Evolutionary conservation across 2,888 invertebrate species (phyloP), one percentile per base, ranked within the genome.

Genomic region (Perithous albicinctus): DNA sequence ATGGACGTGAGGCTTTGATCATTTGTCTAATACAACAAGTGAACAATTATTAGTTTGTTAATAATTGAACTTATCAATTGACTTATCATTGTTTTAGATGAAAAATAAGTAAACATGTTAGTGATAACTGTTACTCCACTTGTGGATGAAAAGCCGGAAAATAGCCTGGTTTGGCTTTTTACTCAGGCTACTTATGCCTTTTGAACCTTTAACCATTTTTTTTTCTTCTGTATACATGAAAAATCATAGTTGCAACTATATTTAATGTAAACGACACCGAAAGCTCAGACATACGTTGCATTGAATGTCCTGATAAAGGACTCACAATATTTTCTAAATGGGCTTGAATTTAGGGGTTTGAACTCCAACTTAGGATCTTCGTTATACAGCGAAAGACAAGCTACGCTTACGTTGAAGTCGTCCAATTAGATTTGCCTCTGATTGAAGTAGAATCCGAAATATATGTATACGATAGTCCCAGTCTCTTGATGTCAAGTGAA

Each of bases 361-460:
- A 41, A 59, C 59, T 26, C n/a, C n/a, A 56, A 46, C 43, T 66
- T 76, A 35, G 26, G 48, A 69, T 66, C 51, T 63, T 63, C 32
- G 35, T 23, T 5, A 29, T 26, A 2, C 54, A 12, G n/a, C 12
- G 2, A 2, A 64, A 75, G n/a, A 43, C 20, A 23, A 74, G 38
- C 12, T n/a, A 41, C n/a, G 23, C 32, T 43, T 54, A 20, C 59
- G 41, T 51, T 75, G 56, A 81, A 74, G 46, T 48, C 43, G n/a
- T 74, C 77, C 83, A 80, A 81, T 85, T 83, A 83, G 77, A 56
- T 54, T 54, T 32, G 51, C 61, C 72, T 23, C n/a, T 20, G 26
- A 32, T 23, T 48, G 46, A 20, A 23, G 20, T 10, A 51, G 32
- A n/a, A n/a, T 15, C 8, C 1, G 10, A 1, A 43, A 48, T 59